Evolutionary conservation across 1,140 invertebrate genomes (phyloP), one percentile per base, ranked within the genome.

Genomic region (Belonocnema kinseyi): DNA sequence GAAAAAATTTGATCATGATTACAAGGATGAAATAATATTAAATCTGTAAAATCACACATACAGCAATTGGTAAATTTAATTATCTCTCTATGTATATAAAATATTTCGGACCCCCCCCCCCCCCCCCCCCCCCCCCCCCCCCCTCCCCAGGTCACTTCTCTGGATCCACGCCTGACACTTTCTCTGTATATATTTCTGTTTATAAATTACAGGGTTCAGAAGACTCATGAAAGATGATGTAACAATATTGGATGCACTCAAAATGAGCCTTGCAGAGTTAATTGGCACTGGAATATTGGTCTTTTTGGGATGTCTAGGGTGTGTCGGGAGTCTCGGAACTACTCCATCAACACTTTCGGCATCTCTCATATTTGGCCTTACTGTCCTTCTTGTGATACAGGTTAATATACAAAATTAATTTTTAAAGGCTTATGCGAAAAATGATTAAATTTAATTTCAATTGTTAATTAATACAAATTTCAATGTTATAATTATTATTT

Each of bases 251-350:
- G 61, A 66, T 10, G 16, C 33, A 40, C 40, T 66, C 1, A 66
- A 46, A 66, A 66, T 66, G 61, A 40, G 81, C 10, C 12, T 92
- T 4, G 94, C 93, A 7, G 96, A 97, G 89, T 89, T 95, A 46
- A 85, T 96, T 19, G 96, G 95, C 52, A 96, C 96, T 0, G 92
- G 93, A 12, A 92, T 96, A 46, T 89, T 97, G 50, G 92, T 97
- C 0, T 93, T 96, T 74, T 85, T 97, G 5, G 96, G 95, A 26
- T 97, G 96, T 86, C 94, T 94, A 76, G 94, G 94, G 0, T 94
- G 95, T 75, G 86, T 94, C 0, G 83, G 82, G 0, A 83, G 86
- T 17, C 73, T 88, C 50, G 90, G 86, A 14, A 75, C 80, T 10
- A 56, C 40, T 1, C 90, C 91, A 1, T 76, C 86, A 11, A 86